phyloP scores from a whole-genome alignment of 2,113 vertebrate species.

The Hypanus sabinus region DNA sequence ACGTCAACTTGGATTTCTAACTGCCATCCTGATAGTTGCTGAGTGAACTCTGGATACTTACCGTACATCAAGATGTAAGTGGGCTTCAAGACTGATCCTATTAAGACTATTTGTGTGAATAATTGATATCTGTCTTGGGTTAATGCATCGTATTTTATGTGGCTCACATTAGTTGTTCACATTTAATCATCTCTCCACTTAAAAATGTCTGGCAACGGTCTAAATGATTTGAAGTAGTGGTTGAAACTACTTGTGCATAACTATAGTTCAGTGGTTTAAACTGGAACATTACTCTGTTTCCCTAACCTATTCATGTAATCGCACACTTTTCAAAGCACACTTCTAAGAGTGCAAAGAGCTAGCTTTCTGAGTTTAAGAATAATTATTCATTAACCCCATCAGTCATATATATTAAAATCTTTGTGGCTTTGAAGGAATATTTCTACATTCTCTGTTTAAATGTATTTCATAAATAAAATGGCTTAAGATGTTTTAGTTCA shows the following conservation, averaged over 20 bases:
- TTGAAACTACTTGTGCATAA: not conserved
- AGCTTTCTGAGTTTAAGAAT: not conserved
- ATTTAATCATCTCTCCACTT: not conserved
- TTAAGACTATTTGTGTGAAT: not conserved
- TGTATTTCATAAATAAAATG: not conserved
- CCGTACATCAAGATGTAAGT: not conserved
- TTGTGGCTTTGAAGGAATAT: not conserved
- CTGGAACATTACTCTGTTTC: not conserved
- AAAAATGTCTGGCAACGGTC: not conserved
- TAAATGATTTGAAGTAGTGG: not conserved
- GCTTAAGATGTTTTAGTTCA: not conserved
- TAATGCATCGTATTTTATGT: not conserved
- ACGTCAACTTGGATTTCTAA: constrained; percentile 1
- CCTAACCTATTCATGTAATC: not conserved
- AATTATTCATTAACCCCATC: not conserved
- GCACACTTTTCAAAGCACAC: not conserved
- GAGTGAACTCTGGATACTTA: not conserved
- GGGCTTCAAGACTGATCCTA: not conserved
- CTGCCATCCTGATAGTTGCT: not conserved
- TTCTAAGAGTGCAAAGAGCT: not conserved
- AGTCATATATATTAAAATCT: not conserved
- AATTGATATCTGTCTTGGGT: not conserved
- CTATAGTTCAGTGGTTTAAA: not conserved
- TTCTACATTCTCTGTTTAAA: not conserved
- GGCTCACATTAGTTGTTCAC: not conserved